Percentiles rank a stretch among this genome's conserved stretches.
Evolutionary conservation across 2,113 vertebrate genomes (phyloP).

Genomic region (Lonchura striata): DNA sequence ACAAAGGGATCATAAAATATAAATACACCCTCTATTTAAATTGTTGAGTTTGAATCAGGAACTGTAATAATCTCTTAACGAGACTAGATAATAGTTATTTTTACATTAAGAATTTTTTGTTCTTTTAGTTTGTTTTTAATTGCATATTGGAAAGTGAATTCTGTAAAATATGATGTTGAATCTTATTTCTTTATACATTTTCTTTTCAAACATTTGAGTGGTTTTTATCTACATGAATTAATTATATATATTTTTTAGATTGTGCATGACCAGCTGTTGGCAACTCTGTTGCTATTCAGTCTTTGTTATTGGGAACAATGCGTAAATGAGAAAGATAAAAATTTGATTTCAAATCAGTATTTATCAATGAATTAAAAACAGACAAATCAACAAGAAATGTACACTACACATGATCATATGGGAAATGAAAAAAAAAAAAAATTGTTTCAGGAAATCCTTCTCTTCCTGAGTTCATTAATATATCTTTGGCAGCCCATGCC

Average conservation of each 20-base stretch:
- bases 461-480: background rate
- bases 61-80: background rate
- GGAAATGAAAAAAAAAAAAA: rapidly evolving
- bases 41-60: background rate
- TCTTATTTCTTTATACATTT: background rate
- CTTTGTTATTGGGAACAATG: background rate
- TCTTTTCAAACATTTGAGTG: background rate
- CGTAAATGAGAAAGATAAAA: background rate
- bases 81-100: background rate
- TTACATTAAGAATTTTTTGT: background rate
- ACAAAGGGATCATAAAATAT: background rate
- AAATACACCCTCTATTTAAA: background rate
- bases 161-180: background rate
- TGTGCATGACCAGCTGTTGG: background rate
- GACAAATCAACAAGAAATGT: background rate
- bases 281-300: background rate
- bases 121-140: background rate
- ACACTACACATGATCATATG: background rate
- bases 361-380: background rate
- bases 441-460: background rate
- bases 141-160: background rate
- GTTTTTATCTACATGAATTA: background rate
- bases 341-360: background rate
- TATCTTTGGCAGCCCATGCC: background rate
- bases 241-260: background rate